Evolutionary conservation across 2,888 invertebrate species (phyloP).

Genomic region (Taenaris catops): DNA sequence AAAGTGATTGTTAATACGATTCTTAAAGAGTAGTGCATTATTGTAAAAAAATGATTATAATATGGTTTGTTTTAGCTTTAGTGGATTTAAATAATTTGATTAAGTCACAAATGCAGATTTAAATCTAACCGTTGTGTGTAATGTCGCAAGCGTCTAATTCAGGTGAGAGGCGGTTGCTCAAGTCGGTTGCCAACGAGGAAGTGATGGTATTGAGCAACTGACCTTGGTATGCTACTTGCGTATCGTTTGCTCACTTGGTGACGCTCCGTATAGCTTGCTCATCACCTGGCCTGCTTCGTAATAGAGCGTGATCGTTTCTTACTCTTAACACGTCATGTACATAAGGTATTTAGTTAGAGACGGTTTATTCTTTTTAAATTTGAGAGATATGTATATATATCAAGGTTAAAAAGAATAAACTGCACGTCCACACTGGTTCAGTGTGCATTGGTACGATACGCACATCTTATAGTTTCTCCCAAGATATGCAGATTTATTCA

Average conservation of each 20-base stretch:
- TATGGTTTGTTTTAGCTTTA: too few species aligned
- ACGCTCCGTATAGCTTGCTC: slow-evolving; percentile 23
- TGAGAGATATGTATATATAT: too few species aligned
- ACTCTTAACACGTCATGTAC: background rate
- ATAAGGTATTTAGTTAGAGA: too few species aligned
- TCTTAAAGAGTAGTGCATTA: too few species aligned
- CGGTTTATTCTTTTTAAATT: too few species aligned
- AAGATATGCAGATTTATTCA: too few species aligned
- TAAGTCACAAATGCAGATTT: slow-evolving; percentile 9
- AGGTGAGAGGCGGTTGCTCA: slow-evolving; percentile 69
- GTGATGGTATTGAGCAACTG: slow-evolving; percentile 65
- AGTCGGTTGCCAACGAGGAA: slow-evolving; percentile 67
- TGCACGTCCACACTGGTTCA: too few species aligned
- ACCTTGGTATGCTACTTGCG: slow-evolving; percentile 56
- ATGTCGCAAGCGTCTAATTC: slow-evolving; percentile 62
- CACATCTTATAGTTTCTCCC: too few species aligned
- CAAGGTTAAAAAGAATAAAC: too few species aligned
- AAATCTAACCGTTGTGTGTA: slow-evolving; percentile 25
- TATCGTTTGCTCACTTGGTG: slow-evolving; percentile 42
- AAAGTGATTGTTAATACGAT: too few species aligned
- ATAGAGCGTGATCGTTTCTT: background rate
- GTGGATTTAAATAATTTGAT: background rate
- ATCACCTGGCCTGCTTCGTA: slow-evolving; percentile 16
- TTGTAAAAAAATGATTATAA: background rate
- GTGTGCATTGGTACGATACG: too few species aligned